Conservation (phyloP, 2,888 invertebrate genomes). For the Nephrocerus scutellatus region DNA sequence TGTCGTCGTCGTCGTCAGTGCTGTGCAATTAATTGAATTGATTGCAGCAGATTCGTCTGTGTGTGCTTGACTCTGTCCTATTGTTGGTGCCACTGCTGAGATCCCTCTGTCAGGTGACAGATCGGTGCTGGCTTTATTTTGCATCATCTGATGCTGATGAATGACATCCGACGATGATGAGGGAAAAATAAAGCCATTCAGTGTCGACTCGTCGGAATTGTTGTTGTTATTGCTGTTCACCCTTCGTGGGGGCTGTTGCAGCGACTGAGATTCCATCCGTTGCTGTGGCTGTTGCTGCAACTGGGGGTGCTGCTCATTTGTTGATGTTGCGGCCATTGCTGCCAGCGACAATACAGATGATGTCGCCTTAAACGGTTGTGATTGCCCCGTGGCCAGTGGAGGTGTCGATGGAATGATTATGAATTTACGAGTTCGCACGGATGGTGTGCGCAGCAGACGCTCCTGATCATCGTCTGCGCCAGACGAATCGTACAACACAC, state of each 20-base stretch:
- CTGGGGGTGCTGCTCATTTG: too few species aligned
- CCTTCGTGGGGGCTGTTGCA: conserved; percentile 11
- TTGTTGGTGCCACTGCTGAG: conserved; percentile 13
- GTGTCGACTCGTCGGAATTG: background rate
- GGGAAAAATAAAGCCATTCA: too few species aligned
- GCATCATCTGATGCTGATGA: conserved; percentile 24
- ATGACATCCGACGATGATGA: conserved; percentile 21
- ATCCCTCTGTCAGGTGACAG: background rate
- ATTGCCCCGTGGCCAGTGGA: conserved; percentile 21
- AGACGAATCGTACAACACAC: conserved; percentile 38
- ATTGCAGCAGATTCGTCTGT: conserved; percentile 26
- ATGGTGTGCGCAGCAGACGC: conserved; percentile 37
- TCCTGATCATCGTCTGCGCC: conserved; percentile 41
- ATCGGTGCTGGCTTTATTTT: conserved; percentile 21
- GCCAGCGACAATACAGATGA: background rate
- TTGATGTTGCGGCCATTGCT: conserved; percentile 8
- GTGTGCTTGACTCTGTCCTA: conserved; percentile 14
- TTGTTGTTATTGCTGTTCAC: conserved; percentile 9
- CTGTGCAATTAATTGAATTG: conserved; percentile 29
- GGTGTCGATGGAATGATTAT: conserved; percentile 43
- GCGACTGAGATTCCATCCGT: conserved; percentile 14
- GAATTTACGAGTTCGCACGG: conserved; percentile 39
- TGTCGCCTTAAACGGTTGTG: background rate
- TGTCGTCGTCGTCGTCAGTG: conserved; percentile 13
- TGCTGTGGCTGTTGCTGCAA: conserved; percentile 20